Conservation (phyloP, 2,797 vertebrate genomes). For the Tolypeutes matacus region DNA sequence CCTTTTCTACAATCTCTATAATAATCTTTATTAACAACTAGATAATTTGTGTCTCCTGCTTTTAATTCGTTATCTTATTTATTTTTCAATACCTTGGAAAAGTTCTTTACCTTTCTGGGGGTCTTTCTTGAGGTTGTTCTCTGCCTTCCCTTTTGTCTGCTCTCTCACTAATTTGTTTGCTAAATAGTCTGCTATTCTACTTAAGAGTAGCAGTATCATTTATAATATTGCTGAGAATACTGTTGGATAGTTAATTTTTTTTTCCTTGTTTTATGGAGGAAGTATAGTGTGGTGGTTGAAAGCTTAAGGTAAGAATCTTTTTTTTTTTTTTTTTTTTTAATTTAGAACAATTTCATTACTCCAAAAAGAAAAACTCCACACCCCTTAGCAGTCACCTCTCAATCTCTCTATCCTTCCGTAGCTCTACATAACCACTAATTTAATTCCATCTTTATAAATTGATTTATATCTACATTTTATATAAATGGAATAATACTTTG, state of each 20-base stretch:
- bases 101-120: not conserved
- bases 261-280: not conserved
- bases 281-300: not conserved
- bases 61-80: not conserved
- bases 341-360: no score
- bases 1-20: not conserved
- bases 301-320: not conserved
- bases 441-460: no score
- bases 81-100: conserved; percentile 21
- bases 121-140: not conserved
- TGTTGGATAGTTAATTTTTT: not conserved
- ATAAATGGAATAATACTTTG: no score
- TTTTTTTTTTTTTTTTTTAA: not conserved
- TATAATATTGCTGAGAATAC: not conserved
- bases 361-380: no score
- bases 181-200: not conserved
- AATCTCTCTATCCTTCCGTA: not conserved
- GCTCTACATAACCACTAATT: not conserved
- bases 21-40: not conserved
- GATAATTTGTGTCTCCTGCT: conserved; percentile 2
- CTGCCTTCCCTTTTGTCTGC: not conserved
- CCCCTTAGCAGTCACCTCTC: no score
- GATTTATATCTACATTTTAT: no score
- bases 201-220: not conserved
- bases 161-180: not conserved